These are phyloP conservation scores for Drosophila kanekoi DNA, from an alignment of 2,888 invertebrate species.

Conservation along the genomic window DNA sequence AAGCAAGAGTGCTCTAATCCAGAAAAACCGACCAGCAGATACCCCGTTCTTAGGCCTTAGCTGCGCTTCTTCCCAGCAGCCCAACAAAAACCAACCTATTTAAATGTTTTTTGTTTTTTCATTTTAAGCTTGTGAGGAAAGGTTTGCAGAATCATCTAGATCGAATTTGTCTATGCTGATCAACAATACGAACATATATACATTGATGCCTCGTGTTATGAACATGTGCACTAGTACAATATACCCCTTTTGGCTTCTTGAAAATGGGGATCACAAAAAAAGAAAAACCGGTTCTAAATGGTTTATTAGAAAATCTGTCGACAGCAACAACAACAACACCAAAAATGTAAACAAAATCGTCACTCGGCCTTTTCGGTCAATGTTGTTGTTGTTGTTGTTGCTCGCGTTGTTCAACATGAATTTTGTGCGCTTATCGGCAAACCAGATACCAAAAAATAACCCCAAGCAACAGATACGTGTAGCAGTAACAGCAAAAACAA, in stretches of 20 bases:
- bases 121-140: neutral
- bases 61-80: too few relatives aligned
- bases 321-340: constrained; percentile 53
- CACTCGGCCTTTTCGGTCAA: constrained; percentile 45
- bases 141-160: too few relatives aligned
- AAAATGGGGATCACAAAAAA: constrained; percentile 18
- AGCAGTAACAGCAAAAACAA: constrained; percentile 27
- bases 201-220: neutral
- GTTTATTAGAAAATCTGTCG: constrained; percentile 77
- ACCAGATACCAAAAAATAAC: constrained; percentile 63
- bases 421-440: constrained; percentile 58
- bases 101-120: neutral
- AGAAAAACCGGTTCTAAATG: constrained; percentile 76
- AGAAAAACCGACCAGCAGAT: neutral
- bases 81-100: neutral
- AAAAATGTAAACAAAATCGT: constrained; percentile 76
- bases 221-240: neutral
- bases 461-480: constrained; percentile 46
- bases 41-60: neutral
- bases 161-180: too few relatives aligned
- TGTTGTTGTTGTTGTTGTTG: constrained; percentile 41
- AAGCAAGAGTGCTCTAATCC: constrained; percentile 9
- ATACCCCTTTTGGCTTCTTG: neutral
- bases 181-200: too few relatives aligned
- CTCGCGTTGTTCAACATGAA: constrained; percentile 55